Evolutionary conservation across 2,113 vertebrate genomes (phyloP).

Genomic region (Hucho hucho): DNA sequence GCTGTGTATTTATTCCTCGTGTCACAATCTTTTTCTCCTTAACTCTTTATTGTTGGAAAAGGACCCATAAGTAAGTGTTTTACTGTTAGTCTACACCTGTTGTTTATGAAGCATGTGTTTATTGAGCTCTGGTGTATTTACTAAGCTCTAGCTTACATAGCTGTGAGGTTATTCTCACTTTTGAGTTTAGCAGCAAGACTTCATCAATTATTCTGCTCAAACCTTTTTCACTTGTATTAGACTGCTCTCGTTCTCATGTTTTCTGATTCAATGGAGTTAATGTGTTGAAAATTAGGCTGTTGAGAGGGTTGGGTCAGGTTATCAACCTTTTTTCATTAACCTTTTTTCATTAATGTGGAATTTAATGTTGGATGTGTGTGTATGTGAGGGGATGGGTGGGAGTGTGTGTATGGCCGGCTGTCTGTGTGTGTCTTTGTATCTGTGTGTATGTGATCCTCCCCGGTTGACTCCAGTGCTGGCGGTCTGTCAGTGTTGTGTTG

Average conservation of each 20-base stretch:
- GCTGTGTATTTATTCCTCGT: too few species aligned
- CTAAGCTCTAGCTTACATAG: too few species aligned
- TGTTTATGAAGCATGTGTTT: too few species aligned
- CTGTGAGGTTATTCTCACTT: too few species aligned
- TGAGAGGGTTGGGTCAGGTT: neutral
- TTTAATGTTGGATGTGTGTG: conserved; percentile 20
- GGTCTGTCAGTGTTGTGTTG: conserved; percentile 50
- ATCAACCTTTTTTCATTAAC: conserved; percentile 28
- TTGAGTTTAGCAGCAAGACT: too few species aligned
- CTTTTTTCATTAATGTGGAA: conserved; percentile 31
- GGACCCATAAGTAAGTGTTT: too few species aligned
- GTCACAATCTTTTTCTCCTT: too few species aligned
- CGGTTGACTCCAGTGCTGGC: conserved; percentile 27
- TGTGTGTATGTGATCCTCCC: conserved; percentile 9
- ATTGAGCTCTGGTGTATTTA: too few species aligned
- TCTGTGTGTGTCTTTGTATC: neutral
- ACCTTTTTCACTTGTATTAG: too few species aligned
- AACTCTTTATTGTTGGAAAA: too few species aligned
- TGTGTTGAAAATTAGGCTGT: conserved; percentile 30
- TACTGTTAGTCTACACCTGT: too few species aligned
- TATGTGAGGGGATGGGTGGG: conserved; percentile 6
- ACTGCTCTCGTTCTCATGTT: neutral
- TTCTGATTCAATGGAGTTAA: conserved; percentile 30
- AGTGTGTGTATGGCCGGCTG: neutral
- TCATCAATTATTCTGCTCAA: too few species aligned